phyloP scores from a whole-genome alignment of 2,113 vertebrate genomes.

The Eptesicus fuscus region DNA sequence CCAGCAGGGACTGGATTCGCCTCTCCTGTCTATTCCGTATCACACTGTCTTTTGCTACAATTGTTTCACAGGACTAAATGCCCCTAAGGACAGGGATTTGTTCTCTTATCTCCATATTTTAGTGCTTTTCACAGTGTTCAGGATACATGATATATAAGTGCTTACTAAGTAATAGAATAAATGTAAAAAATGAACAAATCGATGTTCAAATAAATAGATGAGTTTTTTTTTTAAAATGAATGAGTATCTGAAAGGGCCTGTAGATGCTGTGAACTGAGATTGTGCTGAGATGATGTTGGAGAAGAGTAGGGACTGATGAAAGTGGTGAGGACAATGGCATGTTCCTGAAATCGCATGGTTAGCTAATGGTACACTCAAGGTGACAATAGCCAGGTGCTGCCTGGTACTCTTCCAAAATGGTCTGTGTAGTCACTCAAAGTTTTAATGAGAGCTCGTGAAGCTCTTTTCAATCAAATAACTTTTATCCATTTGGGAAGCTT shows the following conservation, averaged over 20 bases:
- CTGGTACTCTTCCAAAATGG: neutral
- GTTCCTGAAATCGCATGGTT: neutral
- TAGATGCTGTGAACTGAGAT: neutral
- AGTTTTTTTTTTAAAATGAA: neutral
- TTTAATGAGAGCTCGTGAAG: neutral
- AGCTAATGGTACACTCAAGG: neutral
- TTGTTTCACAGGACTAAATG: neutral
- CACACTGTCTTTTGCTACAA: neutral
- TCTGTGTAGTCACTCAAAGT: neutral
- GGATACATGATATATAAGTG: neutral
- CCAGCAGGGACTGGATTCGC: neutral
- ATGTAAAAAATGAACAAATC: neutral
- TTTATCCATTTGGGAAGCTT: neutral
- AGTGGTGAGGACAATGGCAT: neutral
- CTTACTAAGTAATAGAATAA: neutral
- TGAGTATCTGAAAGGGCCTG: neutral
- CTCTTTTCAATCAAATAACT: neutral
- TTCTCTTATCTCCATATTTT: neutral
- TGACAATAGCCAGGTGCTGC: neutral
- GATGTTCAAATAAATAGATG: neutral
- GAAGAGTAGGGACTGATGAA: neutral
- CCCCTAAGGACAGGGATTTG: neutral
- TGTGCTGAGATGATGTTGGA: neutral
- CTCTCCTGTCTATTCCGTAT: neutral
- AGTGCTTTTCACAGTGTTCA: neutral